phyloP scores from a whole-genome alignment of 2,888 invertebrate genomes.

The Drosophila mimetica region DNA sequence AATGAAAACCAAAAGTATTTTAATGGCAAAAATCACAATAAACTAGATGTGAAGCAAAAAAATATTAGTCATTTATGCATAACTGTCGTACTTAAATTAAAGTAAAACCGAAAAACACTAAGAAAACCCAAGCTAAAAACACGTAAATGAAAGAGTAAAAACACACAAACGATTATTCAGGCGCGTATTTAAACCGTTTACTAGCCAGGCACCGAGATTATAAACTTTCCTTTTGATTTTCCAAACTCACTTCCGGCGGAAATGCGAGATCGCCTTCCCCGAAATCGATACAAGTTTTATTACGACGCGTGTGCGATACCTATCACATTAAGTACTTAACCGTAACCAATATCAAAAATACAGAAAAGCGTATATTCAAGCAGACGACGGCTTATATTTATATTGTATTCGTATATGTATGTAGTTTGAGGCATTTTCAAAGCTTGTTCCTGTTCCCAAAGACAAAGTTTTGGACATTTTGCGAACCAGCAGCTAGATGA shows the following conservation, averaged over 20 bases:
- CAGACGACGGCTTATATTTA: conserved; percentile 63
- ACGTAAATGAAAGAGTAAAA: conserved; percentile 40
- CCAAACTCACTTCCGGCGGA: conserved; percentile 13
- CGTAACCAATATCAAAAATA: conserved; percentile 38
- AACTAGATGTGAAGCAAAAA: conserved; percentile 54
- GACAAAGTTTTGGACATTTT: conserved; percentile 79
- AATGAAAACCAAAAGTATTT: conserved; percentile 45
- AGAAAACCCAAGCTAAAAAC: conserved; percentile 57
- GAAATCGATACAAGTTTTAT: conserved; percentile 29
- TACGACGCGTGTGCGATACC: conserved; percentile 39
- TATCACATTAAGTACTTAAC: conserved; percentile 49
- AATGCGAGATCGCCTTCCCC: not conserved
- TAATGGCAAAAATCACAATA: conserved; percentile 46
- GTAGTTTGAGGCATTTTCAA: conserved; percentile 82
- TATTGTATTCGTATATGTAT: conserved; percentile 68
- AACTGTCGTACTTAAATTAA: conserved; percentile 79
- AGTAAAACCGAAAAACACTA: conserved; percentile 44
- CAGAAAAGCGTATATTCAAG: conserved; percentile 38
- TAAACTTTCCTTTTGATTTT: conserved; percentile 9
- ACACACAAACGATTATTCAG: conserved; percentile 20
- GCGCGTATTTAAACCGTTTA: conserved; percentile 34
- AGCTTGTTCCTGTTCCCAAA: conserved; percentile 75
- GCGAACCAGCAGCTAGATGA: conserved; percentile 61
- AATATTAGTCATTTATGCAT: conserved; percentile 79
- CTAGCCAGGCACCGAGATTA: not conserved